phyloP scores from a whole-genome alignment of 1,140 invertebrate species.

The Nomia melanderi region DNA sequence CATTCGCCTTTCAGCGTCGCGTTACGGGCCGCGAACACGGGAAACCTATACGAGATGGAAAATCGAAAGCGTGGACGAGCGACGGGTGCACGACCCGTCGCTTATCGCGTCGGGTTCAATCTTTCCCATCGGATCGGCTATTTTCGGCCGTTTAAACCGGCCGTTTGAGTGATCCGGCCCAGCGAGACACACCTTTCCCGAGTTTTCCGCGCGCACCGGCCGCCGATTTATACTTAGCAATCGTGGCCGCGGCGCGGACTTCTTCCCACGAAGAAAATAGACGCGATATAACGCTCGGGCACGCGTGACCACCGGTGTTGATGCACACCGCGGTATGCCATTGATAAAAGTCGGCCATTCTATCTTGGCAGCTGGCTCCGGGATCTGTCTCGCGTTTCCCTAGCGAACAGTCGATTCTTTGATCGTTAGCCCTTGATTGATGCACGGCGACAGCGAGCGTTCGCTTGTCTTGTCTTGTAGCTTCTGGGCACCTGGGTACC shows the following conservation, averaged over 20 bases:
- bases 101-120: background rate
- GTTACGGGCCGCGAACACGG: conserved; percentile 27
- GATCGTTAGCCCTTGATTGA: background rate
- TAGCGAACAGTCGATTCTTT: background rate
- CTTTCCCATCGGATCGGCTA: too few species aligned
- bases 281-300: conserved; percentile 22
- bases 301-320: conserved; percentile 31
- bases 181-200: background rate
- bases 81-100: background rate
- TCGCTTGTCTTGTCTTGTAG: too few species aligned
- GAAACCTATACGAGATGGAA: conserved; percentile 8
- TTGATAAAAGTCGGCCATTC: conserved; percentile 44
- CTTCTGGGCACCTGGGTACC: too few species aligned
- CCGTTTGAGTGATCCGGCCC: too few species aligned
- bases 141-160: too few species aligned
- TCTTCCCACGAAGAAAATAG: conserved; percentile 31
- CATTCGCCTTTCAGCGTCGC: conserved; percentile 39
- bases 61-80: background rate
- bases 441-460: too few species aligned
- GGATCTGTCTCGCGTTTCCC: background rate
- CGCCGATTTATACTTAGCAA: conserved; percentile 34
- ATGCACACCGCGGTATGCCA: conserved; percentile 51
- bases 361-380: conserved; percentile 21
- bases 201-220: background rate
- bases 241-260: background rate